Conservation (phyloP, 2,113 vertebrate species). For the Actenoides lindsayi region DNA sequence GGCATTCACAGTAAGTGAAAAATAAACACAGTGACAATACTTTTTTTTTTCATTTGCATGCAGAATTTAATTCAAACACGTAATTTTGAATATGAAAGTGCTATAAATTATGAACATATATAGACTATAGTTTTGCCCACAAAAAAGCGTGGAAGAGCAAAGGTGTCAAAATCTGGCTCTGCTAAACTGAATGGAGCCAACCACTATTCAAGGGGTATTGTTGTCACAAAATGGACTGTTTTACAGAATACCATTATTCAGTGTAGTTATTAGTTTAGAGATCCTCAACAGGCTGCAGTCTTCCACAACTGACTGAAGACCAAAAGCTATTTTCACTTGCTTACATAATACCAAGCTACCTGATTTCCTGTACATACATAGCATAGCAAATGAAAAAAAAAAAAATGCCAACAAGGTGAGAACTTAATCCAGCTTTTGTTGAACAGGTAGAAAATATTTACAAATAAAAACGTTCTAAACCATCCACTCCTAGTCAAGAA, state of each 20-base stretch:
- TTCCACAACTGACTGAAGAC: neutral
- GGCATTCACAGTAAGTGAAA: neutral
- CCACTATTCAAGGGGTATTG: neutral
- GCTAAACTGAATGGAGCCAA: neutral
- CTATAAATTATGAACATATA: neutral
- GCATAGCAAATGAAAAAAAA: neutral
- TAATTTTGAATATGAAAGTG: neutral
- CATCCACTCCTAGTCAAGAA: neutral
- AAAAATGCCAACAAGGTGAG: neutral
- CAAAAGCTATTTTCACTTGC: neutral
- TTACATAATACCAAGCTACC: neutral
- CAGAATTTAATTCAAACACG: conserved; percentile 33
- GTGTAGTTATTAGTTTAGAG: neutral
- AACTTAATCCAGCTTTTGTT: neutral
- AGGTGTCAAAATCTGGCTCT: neutral
- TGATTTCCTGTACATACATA: neutral
- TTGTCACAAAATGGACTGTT: neutral
- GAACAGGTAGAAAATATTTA: neutral
- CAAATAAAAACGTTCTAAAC: neutral
- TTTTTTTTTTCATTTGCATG: neutral
- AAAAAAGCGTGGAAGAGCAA: neutral
- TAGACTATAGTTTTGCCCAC: neutral
- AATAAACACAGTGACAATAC: neutral
- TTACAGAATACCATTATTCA: neutral
- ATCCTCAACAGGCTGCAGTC: neutral